Evolutionary conservation across 2,888 invertebrate species (phyloP).

Genomic region (Parthenolecanium corni): DNA sequence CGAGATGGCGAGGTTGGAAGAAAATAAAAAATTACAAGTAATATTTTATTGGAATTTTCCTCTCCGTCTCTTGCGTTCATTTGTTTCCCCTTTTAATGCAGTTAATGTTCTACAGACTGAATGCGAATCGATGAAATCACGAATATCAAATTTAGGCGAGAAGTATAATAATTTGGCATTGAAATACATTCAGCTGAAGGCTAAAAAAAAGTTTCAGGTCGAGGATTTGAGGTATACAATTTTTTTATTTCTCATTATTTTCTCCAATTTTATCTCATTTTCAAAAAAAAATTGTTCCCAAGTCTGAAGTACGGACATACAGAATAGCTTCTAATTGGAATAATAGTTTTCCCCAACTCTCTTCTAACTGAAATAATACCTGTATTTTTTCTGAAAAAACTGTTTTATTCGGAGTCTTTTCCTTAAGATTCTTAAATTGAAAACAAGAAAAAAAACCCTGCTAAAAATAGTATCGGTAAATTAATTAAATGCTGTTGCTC

Average conservation of each 20-base stretch:
- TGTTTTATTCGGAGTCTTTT: no score
- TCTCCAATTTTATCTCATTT: no score
- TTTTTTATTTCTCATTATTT: no score
- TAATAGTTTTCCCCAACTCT: no score
- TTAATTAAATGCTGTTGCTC: no score
- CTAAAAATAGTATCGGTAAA: no score
- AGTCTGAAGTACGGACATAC: not conserved
- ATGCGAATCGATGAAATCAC: slow-evolving; percentile 35
- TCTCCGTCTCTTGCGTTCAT: not conserved
- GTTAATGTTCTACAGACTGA: not conserved
- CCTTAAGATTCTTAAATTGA: no score
- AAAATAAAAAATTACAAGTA: slow-evolving; percentile 37
- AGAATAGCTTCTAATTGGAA: not conserved
- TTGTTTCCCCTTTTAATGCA: not conserved
- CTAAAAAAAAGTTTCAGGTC: slow-evolving; percentile 37
- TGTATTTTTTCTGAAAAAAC: no score
- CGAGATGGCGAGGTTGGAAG: slow-evolving; percentile 36
- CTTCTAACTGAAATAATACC: no score
- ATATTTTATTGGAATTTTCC: not conserved
- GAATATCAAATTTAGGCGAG: slow-evolving; percentile 36
- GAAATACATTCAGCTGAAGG: slow-evolving; percentile 37
- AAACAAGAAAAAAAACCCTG: no score
- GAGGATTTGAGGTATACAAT: slow-evolving; percentile 36
- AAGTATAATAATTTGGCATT: slow-evolving; percentile 37
- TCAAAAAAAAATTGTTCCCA: no score